These are phyloP conservation scores for Microctonus aethiopoides DNA, from an alignment of 2,888 invertebrate species.

Conservation along the genomic window DNA sequence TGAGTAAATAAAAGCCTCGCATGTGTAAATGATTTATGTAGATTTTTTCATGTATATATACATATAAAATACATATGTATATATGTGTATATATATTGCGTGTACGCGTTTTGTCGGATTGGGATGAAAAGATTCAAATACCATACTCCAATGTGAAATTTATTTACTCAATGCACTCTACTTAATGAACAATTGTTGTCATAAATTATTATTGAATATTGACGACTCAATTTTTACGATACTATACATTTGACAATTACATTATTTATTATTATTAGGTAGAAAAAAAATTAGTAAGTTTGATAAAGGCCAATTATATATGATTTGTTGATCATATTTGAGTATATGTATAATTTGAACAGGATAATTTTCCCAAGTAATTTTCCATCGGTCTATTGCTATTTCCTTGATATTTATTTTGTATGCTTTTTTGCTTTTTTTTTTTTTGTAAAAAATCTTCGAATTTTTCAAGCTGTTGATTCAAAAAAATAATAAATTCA, in stretches of 20 bases:
- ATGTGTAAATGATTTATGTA: neutral
- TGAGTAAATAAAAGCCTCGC: neutral
- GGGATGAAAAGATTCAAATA: conserved; percentile 26
- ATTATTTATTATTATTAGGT: conserved; percentile 3
- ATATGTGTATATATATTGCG: neutral
- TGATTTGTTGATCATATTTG: conserved; percentile 39
- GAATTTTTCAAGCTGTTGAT: conserved; percentile 8
- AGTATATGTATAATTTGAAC: conserved; percentile 13
- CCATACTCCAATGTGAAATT: conserved; percentile 27
- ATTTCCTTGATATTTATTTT: neutral
- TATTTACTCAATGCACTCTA: conserved; percentile 20
- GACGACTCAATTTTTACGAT: conserved; percentile 7
- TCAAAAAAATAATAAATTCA: conserved; percentile 1
- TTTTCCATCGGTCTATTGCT: neutral
- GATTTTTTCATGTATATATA: neutral
- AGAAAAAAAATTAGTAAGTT: neutral
- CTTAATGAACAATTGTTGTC: conserved; percentile 20
- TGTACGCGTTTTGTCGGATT: conserved; percentile 6
- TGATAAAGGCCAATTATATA: conserved; percentile 15
- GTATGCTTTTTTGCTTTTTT: too few species aligned
- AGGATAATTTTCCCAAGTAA: neutral
- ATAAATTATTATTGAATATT: conserved; percentile 7
- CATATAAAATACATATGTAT: neutral
- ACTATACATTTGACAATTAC: conserved; percentile 12
- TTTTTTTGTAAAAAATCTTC: neutral